Evolutionary conservation across 1,140 invertebrate species (phyloP), one percentile per base, ranked within the genome.

Genomic region (Chrysopa pallens): DNA sequence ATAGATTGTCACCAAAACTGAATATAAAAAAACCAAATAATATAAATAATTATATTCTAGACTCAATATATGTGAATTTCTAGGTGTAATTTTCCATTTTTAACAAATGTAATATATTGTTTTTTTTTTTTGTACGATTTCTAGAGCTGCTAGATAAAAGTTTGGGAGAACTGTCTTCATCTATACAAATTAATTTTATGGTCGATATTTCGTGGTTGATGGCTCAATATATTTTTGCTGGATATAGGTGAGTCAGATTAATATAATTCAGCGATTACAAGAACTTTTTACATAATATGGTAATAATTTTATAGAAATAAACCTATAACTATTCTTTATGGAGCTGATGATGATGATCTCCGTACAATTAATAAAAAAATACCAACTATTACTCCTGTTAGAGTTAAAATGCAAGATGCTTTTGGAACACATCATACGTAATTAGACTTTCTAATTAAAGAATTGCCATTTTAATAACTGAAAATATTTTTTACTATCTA

Each of bases 351-450:
- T 41, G 59, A 64, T 0, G 74, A 77, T 49, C 55, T 78, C 44
- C 53, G 58, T 33, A 56, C 58, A 15, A 63, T 75, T 17, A 60
- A 58, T 8, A 55, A 64, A 48, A 67, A 67, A 47, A 73, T 69
- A 48, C 63, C 70, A 0, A 77, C 80, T 52, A 68, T 86, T 1
- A 76, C 68, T 47, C 60, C 75, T 40, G 63, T 84, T 50, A 65
- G 73, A 55, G 66, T 93, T 6, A 65, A 77, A 52, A 80, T 88
- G 74, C 70, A 72, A 4, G 76, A 78, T 46, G 70, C 75, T 1
- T 94, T 81, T 67, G 87, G 88, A 23, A 84, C 78, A 47, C 91
- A 94, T 68, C 91, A 95, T 57, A 87, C 86, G 70, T 83, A 63
- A 67, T 66, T 63, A 43, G 38, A 28, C 33, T 31, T 46, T 6